phyloP scores from a whole-genome alignment of 1,140 invertebrate genomes.

The Oreohelix idahoensis region DNA sequence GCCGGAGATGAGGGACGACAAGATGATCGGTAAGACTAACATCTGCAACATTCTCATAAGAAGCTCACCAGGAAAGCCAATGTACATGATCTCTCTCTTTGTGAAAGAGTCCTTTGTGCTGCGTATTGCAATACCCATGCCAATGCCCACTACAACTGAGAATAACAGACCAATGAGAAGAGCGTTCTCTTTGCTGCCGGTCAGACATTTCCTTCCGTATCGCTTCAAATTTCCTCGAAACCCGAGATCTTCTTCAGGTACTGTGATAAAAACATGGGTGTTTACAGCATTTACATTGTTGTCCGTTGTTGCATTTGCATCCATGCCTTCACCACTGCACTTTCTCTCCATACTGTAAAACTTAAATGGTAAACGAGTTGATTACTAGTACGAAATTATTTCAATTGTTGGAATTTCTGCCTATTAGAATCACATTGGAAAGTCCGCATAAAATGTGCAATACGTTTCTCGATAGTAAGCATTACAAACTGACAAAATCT shows the following conservation, averaged over 20 bases:
- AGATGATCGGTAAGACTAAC: slow-evolving; percentile 75
- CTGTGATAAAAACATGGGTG: slow-evolving; percentile 55
- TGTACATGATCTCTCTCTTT: slow-evolving; percentile 67
- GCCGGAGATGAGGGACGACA: slow-evolving; percentile 72
- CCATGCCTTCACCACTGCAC: slow-evolving; percentile 4
- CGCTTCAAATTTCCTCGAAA: slow-evolving; percentile 44
- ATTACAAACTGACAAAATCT: too few relatives aligned
- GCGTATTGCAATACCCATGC: slow-evolving; percentile 59
- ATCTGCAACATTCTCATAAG: slow-evolving; percentile 75
- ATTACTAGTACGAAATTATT: not conserved
- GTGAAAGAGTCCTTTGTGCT: slow-evolving; percentile 45
- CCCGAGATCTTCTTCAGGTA: slow-evolving; percentile 50
- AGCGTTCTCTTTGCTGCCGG: slow-evolving; percentile 62
- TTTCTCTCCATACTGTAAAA: slow-evolving; percentile 6
- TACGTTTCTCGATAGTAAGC: too few relatives aligned
- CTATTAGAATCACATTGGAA: not conserved
- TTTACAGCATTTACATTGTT: slow-evolving; percentile 56
- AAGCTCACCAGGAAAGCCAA: slow-evolving; percentile 74
- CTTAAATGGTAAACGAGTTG: too few relatives aligned
- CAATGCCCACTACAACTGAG: slow-evolving; percentile 61
- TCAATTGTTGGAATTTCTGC: not conserved
- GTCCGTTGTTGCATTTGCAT: not conserved
- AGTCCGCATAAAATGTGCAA: too few relatives aligned
- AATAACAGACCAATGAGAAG: slow-evolving; percentile 62
- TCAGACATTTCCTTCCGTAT: slow-evolving; percentile 48